Percentiles rank a stretch among this genome's conserved stretches.
These are phyloP conservation scores for Anthonomus grandis DNA, from an alignment of 1,140 invertebrate species.

Conservation along the genomic window DNA sequence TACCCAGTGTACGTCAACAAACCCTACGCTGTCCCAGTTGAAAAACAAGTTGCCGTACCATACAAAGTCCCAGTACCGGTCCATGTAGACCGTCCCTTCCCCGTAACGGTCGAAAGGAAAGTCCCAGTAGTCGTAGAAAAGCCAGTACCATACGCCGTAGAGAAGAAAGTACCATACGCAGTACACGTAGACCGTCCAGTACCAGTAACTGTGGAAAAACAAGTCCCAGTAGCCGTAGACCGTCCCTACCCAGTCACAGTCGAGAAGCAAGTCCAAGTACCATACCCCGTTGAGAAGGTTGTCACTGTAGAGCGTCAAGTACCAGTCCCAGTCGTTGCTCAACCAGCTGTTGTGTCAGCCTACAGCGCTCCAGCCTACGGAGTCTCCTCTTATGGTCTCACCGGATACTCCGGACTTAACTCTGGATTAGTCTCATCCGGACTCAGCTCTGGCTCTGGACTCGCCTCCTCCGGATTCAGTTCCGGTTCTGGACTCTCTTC, in stretches of 20 bases:
- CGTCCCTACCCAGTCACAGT: conserved; percentile 29
- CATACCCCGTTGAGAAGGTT: conserved; percentile 15
- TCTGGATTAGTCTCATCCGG: conserved; percentile 3
- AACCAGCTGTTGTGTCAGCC: not conserved
- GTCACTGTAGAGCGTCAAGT: conserved; percentile 20
- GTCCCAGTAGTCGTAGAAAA: conserved; percentile 25
- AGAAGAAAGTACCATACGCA: conserved; percentile 27
- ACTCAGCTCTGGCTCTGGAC: not conserved
- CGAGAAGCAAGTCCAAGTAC: conserved; percentile 26
- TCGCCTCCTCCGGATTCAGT: not conserved
- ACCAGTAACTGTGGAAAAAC: conserved; percentile 19
- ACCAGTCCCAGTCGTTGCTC: conserved; percentile 13
- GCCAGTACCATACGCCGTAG: conserved; percentile 25
- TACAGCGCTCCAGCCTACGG: not conserved
- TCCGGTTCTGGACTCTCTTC: too few relatives aligned
- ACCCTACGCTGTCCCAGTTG: conserved; percentile 23
- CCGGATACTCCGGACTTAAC: not conserved
- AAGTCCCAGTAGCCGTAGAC: conserved; percentile 28
- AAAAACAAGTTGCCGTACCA: conserved; percentile 27
- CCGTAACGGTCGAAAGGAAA: conserved; percentile 26
- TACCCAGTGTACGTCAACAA: conserved; percentile 31
- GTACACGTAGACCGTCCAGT: conserved; percentile 32
- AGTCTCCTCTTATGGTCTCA: not conserved
- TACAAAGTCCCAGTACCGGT: conserved; percentile 20
- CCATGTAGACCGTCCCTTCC: conserved; percentile 26